Conservation (phyloP, 2,888 invertebrate genomes). For the Leucania comma region DNA sequence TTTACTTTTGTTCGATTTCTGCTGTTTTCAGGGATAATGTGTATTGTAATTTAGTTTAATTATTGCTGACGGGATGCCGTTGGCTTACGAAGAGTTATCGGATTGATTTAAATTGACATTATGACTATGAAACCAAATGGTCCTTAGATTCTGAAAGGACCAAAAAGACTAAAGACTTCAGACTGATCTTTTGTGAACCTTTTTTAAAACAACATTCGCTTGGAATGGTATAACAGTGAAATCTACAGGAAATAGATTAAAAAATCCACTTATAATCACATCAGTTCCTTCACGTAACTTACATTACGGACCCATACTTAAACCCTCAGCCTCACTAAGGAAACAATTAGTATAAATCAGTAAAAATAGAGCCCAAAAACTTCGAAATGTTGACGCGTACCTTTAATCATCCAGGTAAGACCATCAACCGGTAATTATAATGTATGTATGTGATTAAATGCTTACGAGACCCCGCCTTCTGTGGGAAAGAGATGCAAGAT, state of each 20-base stretch:
- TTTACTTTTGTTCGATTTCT: slow-evolving; percentile 66
- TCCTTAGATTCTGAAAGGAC: not conserved
- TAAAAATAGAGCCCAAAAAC: slow-evolving; percentile 46
- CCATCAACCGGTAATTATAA: slow-evolving; percentile 68
- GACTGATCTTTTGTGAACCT: not conserved
- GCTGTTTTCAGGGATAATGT: slow-evolving; percentile 39
- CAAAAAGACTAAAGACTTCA: not conserved
- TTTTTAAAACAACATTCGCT: not conserved
- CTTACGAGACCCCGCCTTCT: slow-evolving; percentile 66
- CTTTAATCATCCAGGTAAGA: slow-evolving; percentile 65
- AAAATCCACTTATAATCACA: slow-evolving; percentile 17
- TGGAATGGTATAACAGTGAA: not conserved
- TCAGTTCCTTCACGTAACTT: slow-evolving; percentile 19
- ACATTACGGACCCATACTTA: slow-evolving; percentile 39
- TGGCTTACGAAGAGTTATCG: not conserved
- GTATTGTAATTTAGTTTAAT: slow-evolving; percentile 43
- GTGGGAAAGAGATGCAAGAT: slow-evolving; percentile 64
- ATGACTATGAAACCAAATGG: not conserved
- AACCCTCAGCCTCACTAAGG: slow-evolving; percentile 44
- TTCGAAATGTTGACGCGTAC: slow-evolving; percentile 56
- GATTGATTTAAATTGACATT: slow-evolving; percentile 19
- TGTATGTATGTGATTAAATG: slow-evolving; percentile 69
- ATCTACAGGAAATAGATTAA: not conserved
- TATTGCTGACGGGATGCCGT: slow-evolving; percentile 7
- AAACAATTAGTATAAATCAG: slow-evolving; percentile 62